phyloP scores from a whole-genome alignment of 1,140 invertebrate species.

The Hormaphis cornu region DNA sequence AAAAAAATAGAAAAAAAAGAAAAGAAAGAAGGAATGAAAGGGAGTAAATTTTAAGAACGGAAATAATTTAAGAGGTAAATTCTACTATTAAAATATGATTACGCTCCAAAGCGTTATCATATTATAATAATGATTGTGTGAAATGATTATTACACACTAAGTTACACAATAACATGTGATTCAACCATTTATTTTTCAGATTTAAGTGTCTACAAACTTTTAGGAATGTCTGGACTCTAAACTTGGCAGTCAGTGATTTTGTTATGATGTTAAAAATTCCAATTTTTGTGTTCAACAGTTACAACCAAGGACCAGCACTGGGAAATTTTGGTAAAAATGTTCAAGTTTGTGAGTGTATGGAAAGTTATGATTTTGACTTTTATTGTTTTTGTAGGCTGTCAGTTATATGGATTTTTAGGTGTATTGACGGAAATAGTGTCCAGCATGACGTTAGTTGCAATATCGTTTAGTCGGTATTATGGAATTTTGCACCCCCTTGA shows the following conservation, averaged over 20 bases:
- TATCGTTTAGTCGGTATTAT: constrained; percentile 60
- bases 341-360: no score
- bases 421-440: constrained; percentile 62
- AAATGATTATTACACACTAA: no score
- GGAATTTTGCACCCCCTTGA: constrained; percentile 61
- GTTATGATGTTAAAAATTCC: constrained; percentile 59
- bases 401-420: constrained; percentile 60
- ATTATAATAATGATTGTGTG: no score
- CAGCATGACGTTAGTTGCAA: constrained; percentile 58
- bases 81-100: no score
- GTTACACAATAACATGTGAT: no score
- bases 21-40: no score
- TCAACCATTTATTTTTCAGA: no score
- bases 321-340: constrained; percentile 57
- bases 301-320: constrained; percentile 55
- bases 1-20: no score
- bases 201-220: constrained; percentile 59
- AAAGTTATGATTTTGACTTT: background rate
- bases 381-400: constrained; percentile 50
- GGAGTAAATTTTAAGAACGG: no score
- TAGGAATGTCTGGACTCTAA: constrained; percentile 65
- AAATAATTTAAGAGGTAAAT: no score
- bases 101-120: no score
- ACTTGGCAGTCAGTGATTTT: constrained; percentile 67
- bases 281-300: constrained; percentile 60